Conservation (phyloP, 37 sponge, comb jelly and placozoan species). For the Ianthella basta region DNA sequence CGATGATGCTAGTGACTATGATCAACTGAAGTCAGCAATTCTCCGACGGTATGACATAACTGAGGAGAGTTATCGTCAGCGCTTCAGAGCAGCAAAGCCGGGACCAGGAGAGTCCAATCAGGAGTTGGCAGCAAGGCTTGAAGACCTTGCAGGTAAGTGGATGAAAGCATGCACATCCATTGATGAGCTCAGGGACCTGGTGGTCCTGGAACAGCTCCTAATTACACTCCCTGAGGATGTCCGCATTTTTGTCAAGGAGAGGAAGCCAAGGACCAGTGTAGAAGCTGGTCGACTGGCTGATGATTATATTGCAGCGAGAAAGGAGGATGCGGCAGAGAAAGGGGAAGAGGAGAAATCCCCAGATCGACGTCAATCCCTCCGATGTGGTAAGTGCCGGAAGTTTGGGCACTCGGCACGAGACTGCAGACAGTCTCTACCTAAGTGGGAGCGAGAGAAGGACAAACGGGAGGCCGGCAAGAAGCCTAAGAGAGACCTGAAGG, state of each 20-base stretch:
- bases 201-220: constrained; percentile 41
- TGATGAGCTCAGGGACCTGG: constrained; percentile 11
- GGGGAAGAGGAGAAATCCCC: no score
- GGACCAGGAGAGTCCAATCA: constrained; percentile 5
- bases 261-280: neutral
- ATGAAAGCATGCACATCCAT: neutral
- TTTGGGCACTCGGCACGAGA: no score
- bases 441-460: no score
- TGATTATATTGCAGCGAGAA: constrained; percentile 41
- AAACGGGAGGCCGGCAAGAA: no score
- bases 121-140: constrained; percentile 32
- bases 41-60: no score
- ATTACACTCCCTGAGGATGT: constrained; percentile 27
- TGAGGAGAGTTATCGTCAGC: no score
- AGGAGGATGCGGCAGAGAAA: no score
- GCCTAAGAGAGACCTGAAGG: neutral
- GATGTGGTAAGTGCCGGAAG: no score
- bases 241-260: constrained; percentile 31
- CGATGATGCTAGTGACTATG: no score
- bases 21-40: no score
- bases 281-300: constrained; percentile 35
- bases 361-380: no score
- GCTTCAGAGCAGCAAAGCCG: neutral
- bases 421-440: no score
- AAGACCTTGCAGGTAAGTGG: constrained; percentile 42